A percentile compares a stretch with the other conserved stretches of the same genome.
These are phyloP conservation scores for Strigamia transsilvanica DNA, from an alignment of 2,888 invertebrate genomes.

Conservation along the genomic window DNA sequence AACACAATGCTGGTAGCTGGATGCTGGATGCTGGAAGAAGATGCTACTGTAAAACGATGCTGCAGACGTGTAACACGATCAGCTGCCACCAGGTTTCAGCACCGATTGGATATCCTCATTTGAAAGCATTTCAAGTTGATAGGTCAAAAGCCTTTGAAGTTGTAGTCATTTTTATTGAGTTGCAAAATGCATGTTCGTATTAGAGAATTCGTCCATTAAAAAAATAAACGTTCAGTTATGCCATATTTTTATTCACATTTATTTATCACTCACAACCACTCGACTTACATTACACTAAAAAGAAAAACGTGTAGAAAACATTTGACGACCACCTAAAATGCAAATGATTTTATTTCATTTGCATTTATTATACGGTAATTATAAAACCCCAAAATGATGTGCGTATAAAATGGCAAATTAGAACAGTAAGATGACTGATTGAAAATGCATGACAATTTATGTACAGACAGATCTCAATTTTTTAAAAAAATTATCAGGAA, in stretches of 20 bases:
- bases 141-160: not conserved
- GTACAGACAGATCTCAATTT: conserved; percentile 16
- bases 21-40: not conserved
- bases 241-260: conserved; percentile 27
- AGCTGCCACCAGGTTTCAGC: conserved; percentile 22
- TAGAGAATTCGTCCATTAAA: too few relatives aligned
- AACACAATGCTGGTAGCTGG: not conserved
- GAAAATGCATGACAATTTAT: conserved; percentile 13
- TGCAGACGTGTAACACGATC: conserved; percentile 1
- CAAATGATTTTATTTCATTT: not conserved
- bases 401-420: conserved; percentile 37
- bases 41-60: conserved; percentile 29
- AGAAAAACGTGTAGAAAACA: not conserved
- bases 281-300: conserved; percentile 15
- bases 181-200: too few relatives aligned
- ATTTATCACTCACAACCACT: conserved; percentile 29
- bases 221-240: conserved; percentile 4
- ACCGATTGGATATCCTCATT: not conserved
- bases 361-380: not conserved
- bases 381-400: conserved; percentile 18
- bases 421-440: conserved; percentile 30
- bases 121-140: conserved; percentile 28
- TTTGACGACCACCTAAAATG: not conserved
- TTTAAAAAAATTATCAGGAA: not conserved
- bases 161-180: not conserved